Base-by-base conservation (phyloP, 2,113 vertebrate genomes). In the Mellivora capensis region DNA sequence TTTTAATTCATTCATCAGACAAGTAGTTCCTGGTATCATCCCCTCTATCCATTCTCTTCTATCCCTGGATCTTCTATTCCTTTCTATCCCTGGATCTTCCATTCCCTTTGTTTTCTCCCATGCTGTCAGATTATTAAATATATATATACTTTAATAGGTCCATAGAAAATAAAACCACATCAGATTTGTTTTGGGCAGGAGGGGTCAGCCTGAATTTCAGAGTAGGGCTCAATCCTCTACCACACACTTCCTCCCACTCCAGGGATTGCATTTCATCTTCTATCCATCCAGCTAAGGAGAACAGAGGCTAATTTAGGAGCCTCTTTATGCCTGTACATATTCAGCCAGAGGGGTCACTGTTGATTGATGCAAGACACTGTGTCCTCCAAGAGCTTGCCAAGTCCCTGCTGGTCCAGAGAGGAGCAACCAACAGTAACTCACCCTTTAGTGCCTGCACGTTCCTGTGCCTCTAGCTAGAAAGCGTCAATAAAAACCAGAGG, bases 401-500 rank as follows among this genome's bases (percentile, higher is more conserved):
- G 94, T 97, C 95, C 96, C 96, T 94, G 97, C 97, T 98, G 96
- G 90, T 96, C 96, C 54, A 77, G 34, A 83, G 85, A 95, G 92
- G 62, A 91, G 82, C 76, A 42, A 95, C 77, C 96, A 90, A 90
- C 54, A 93, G 97, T 96, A 98, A 97, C 89, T 98, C 97, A 97
- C 90, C 93, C 85, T 89, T 96, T 95, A 95, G 97, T 93, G 91
- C 76, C 88, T 95, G 79, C 95, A 94, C 83, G 64, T 94, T 96
- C 89, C 93, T 96, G 61, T 47, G 95, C 97, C 97, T 98, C 95
- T 81, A 98, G 97, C 95, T 96, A 98, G 88, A 98, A 96, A 96
- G 57, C 61, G 97, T 98, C 97, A 97, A 98, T 98, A 98, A 98
- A 93, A 91, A 98, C 97, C 95, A 98, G 97, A 97, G 97, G 97